These are phyloP conservation scores for Orcinus orca DNA, from an alignment of 2,113 vertebrate species.

Conservation along the genomic window DNA sequence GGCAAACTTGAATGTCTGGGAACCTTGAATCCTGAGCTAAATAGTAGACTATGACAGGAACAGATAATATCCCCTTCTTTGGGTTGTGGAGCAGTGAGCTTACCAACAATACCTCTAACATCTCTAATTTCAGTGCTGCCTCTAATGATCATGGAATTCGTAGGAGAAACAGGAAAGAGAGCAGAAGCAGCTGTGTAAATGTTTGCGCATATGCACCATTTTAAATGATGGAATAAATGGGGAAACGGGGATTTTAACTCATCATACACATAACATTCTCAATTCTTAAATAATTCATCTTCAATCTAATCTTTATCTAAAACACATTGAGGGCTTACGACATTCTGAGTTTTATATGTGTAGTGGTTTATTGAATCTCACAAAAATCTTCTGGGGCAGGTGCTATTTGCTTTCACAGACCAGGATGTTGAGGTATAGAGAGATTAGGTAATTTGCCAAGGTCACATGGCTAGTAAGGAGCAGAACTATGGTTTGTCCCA, in stretches of 20 bases:
- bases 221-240: background rate
- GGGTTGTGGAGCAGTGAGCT: background rate
- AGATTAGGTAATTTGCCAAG: background rate
- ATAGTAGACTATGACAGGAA: background rate
- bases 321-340: background rate
- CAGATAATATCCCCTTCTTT: background rate
- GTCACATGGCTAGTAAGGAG: background rate
- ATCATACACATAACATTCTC: background rate
- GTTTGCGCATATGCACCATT: background rate
- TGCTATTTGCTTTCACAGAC: background rate
- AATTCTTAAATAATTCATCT: constrained; percentile 13
- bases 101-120: background rate
- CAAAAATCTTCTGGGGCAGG: background rate
- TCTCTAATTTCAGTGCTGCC: background rate
- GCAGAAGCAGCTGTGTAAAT: background rate
- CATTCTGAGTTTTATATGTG: background rate
- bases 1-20: background rate
- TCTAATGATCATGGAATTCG: background rate
- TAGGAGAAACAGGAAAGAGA: background rate
- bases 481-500: background rate
- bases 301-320: background rate
- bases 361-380: background rate
- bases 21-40: background rate
- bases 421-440: background rate
- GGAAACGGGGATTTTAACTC: background rate